Evolutionary conservation across 2,888 invertebrate species (phyloP).

Genomic region (Sarcophaga variegata): DNA sequence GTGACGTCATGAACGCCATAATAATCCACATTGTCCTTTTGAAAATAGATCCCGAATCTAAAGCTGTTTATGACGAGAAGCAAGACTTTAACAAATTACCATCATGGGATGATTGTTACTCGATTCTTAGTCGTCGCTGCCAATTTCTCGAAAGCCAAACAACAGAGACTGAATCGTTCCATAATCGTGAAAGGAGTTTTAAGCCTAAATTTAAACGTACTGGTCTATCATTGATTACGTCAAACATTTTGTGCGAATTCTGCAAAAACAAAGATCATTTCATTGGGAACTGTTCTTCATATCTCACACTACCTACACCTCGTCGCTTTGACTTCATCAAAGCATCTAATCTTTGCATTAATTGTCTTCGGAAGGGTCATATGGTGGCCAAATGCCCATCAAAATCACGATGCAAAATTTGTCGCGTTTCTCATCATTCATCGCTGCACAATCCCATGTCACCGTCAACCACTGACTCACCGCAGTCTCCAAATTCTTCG

Average conservation of each 20-base stretch:
- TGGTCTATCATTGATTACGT: neutral
- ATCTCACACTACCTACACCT: neutral
- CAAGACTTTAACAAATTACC: too few species aligned
- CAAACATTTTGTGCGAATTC: slow-evolving; percentile 17
- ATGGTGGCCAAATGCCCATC: slow-evolving; percentile 20
- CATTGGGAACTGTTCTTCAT: slow-evolving; percentile 8
- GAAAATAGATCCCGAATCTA: slow-evolving; percentile 34
- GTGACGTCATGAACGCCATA: slow-evolving; percentile 27
- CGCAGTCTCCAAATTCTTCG: neutral
- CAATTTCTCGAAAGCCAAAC: neutral
- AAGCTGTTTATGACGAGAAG: too few species aligned
- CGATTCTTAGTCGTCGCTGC: too few species aligned
- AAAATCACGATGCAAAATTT: slow-evolving; percentile 31
- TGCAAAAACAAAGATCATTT: slow-evolving; percentile 16
- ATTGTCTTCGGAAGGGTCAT: slow-evolving; percentile 44
- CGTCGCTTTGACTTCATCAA: slow-evolving; percentile 45
- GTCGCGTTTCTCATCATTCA: slow-evolving; percentile 22
- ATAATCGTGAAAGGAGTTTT: neutral
- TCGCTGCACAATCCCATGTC: neutral
- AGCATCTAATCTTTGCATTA: slow-evolving; percentile 26
- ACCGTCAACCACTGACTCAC: neutral
- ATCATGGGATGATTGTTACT: too few species aligned
- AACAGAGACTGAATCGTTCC: neutral
- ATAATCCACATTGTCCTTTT: neutral
- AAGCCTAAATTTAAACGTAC: neutral